phyloP scores from a whole-genome alignment of 2,113 vertebrate species.

The Lucifuga dentata region DNA sequence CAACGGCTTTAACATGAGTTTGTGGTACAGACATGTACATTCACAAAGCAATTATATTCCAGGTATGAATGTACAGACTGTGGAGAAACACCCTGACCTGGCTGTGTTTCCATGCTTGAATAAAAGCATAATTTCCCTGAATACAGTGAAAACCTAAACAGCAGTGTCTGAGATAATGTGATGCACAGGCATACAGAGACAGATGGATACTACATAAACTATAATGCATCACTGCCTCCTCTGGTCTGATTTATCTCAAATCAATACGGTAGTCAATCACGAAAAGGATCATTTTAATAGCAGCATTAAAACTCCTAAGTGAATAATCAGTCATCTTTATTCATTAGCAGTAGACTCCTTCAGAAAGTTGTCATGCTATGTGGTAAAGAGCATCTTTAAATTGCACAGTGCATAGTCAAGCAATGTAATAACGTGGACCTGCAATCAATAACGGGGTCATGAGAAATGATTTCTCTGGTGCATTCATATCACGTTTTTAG shows the following conservation, averaged over 20 bases:
- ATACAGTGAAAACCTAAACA: too few relatives aligned
- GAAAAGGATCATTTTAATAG: conserved; percentile 49
- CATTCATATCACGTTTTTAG: background rate
- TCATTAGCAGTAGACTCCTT: conserved; percentile 19
- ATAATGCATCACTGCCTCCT: conserved; percentile 17
- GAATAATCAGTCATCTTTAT: conserved; percentile 45
- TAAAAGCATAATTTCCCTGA: too few relatives aligned
- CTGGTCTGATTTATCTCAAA: conserved; percentile 42
- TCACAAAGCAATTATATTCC: too few relatives aligned
- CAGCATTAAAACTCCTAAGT: conserved; percentile 38
- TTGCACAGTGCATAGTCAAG: background rate
- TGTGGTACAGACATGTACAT: too few relatives aligned
- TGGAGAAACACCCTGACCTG: too few relatives aligned
- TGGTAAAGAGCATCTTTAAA: conserved; percentile 13
- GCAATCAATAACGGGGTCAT: conserved; percentile 6
- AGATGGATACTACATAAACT: background rate
- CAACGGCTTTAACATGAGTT: too few relatives aligned
- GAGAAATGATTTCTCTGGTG: background rate
- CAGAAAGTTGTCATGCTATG: conserved; percentile 10
- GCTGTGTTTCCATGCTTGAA: too few relatives aligned
- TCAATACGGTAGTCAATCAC: conserved; percentile 41
- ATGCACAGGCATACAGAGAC: too few relatives aligned
- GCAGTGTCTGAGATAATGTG: too few relatives aligned
- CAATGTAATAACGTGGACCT: background rate
- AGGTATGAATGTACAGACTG: too few relatives aligned